A percentile compares a stretch with the other conserved stretches of the same genome.
Evolutionary conservation across 2,797 vertebrate genomes (phyloP).

Genomic region (Heteromormyrus szaboi): DNA sequence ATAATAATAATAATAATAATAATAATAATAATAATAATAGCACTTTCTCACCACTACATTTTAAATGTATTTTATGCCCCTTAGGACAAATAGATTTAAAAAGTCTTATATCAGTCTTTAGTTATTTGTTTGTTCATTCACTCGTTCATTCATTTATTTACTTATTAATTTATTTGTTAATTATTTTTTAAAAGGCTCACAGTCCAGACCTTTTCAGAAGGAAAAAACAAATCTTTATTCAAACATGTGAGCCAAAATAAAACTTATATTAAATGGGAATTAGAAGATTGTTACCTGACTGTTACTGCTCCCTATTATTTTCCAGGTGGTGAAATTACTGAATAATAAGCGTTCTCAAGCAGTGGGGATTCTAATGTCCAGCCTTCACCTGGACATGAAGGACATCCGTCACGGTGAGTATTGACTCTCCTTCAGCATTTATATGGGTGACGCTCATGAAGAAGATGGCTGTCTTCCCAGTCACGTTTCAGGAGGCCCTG

Average conservation of each 20-base stretch:
- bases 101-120: not conserved
- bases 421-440: not conserved
- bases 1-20: not conserved
- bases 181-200: not conserved
- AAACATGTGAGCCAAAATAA: not conserved
- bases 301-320: not conserved
- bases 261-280: not conserved
- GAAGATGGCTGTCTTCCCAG: not conserved
- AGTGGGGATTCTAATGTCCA: slow-evolving; percentile 98
- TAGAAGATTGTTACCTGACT: not conserved
- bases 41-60: not conserved
- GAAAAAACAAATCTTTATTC: not conserved
- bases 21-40: not conserved
- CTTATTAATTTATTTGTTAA: not conserved
- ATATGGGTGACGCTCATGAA: too few species aligned
- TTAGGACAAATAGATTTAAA: not conserved
- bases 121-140: not conserved
- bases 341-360: slow-evolving; percentile 97
- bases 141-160: not conserved
- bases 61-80: not conserved
- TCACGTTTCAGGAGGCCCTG: not conserved
- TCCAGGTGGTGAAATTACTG: slow-evolving; percentile 87
- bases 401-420: slow-evolving; percentile 91
- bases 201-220: not conserved
- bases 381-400: slow-evolving; percentile 96